phyloP scores from a whole-genome alignment of 2,113 vertebrate genomes.

The Verasper variegatus region DNA sequence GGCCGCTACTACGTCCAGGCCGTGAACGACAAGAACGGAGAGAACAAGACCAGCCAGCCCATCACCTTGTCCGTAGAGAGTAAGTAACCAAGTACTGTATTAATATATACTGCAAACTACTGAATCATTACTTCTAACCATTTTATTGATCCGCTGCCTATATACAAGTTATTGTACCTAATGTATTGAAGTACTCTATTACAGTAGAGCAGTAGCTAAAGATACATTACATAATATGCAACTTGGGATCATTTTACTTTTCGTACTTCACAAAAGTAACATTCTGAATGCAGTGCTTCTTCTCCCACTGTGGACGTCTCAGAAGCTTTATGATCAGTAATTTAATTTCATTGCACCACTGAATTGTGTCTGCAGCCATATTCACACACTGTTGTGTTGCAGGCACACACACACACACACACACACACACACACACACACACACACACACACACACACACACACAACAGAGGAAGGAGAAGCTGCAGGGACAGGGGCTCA shows the following conservation, averaged over 20 bases:
- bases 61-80: conserved; percentile 93
- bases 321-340: conserved; percentile 3
- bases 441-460: conserved; percentile 6
- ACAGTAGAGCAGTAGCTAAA: no score
- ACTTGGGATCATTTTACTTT: no score
- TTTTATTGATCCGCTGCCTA: no score
- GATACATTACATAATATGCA: no score
- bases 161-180: no score
- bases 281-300: neutral
- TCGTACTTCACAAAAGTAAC: no score
- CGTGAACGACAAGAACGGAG: conserved; percentile 97
- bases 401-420: neutral
- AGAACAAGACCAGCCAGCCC: conserved; percentile 98
- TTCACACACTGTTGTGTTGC: neutral
- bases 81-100: conserved; percentile 78
- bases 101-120: no score
- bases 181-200: no score
- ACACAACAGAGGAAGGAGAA: conserved; percentile 1
- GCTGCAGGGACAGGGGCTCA: conserved; percentile 1
- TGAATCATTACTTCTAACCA: no score
- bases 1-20: conserved; percentile 97
- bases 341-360: conserved; percentile 6
- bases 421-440: conserved; percentile 9
- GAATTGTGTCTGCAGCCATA: neutral
- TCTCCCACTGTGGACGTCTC: neutral